These are phyloP conservation scores for Cephalotes varians DNA, from an alignment of 2,888 invertebrate genomes.

Conservation along the genomic window DNA sequence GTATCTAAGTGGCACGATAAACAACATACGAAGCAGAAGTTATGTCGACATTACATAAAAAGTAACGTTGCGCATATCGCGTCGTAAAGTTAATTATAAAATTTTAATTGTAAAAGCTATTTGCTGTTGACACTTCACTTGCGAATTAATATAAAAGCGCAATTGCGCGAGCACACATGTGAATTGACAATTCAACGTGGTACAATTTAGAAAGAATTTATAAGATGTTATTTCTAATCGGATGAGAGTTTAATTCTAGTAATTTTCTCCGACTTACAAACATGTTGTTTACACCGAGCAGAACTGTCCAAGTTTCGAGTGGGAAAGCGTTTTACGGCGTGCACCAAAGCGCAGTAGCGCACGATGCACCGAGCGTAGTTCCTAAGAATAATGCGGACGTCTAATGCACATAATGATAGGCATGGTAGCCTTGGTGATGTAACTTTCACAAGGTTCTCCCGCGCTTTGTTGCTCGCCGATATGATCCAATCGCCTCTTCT, in stretches of 20 bases:
- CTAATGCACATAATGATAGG: constrained; percentile 76
- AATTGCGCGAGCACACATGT: constrained; percentile 4
- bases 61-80: background rate
- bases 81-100: constrained; percentile 53
- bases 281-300: constrained; percentile 26
- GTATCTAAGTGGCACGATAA: background rate
- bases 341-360: constrained; percentile 69
- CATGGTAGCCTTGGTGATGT: constrained; percentile 81
- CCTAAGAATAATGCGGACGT: constrained; percentile 77
- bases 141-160: constrained; percentile 53
- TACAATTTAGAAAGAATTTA: background rate
- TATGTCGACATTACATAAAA: background rate
- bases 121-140: constrained; percentile 54
- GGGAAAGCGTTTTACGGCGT: constrained; percentile 58
- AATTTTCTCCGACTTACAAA: constrained; percentile 14
- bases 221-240: background rate
- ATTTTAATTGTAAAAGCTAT: constrained; percentile 31
- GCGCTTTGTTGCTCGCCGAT: constrained; percentile 68
- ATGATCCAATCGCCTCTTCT: constrained; percentile 63
- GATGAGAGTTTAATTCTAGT: constrained; percentile 1
- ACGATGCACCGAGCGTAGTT: constrained; percentile 76
- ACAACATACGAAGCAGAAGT: background rate
- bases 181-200: no score
- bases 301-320: constrained; percentile 2
- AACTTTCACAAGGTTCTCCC: constrained; percentile 83